Evolutionary conservation across 2,797 vertebrate genomes (phyloP).

Genomic region (Corythornis leucogaster): DNA sequence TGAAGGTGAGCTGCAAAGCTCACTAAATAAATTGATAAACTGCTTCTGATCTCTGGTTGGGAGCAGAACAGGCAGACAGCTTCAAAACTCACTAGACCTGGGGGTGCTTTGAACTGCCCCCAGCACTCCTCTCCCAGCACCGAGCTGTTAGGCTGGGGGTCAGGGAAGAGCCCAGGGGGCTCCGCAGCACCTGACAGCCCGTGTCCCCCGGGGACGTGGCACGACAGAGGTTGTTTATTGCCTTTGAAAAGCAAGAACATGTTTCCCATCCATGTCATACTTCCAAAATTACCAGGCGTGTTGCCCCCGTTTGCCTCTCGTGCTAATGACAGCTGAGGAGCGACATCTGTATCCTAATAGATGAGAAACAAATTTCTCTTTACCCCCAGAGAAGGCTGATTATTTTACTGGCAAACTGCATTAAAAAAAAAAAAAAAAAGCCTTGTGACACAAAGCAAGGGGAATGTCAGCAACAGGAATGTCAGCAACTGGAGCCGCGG

Average conservation of each 20-base stretch:
- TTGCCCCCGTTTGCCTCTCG: background rate
- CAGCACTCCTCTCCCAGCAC: fast-evolving
- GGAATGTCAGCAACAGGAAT: too few species aligned
- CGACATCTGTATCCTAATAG: conserved; percentile 43
- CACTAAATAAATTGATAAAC: conserved; percentile 17
- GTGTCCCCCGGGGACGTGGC: fast-evolving
- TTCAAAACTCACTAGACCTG: background rate
- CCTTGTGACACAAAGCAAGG: conserved; percentile 53
- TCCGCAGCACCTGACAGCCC: fast-evolving
- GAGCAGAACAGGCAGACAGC: background rate
- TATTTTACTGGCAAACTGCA: conserved; percentile 40
- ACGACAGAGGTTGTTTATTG: background rate
- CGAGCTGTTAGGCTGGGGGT: fast-evolving
- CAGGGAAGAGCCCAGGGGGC: fast-evolving
- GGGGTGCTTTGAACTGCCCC: background rate
- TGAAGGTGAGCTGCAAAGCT: conserved; percentile 47
- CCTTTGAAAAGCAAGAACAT: background rate
- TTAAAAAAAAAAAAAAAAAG: conserved; percentile 60
- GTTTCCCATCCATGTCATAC: background rate
- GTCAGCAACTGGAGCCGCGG: too few species aligned
- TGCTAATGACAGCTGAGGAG: conserved; percentile 48
- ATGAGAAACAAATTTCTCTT: conserved; percentile 34
- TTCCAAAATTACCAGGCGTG: background rate
- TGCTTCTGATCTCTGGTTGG: background rate
- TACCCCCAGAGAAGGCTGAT: conserved; percentile 50